These are phyloP conservation scores for Cinara cedri DNA, from an alignment of 2,888 invertebrate species.

Conservation along the genomic window DNA sequence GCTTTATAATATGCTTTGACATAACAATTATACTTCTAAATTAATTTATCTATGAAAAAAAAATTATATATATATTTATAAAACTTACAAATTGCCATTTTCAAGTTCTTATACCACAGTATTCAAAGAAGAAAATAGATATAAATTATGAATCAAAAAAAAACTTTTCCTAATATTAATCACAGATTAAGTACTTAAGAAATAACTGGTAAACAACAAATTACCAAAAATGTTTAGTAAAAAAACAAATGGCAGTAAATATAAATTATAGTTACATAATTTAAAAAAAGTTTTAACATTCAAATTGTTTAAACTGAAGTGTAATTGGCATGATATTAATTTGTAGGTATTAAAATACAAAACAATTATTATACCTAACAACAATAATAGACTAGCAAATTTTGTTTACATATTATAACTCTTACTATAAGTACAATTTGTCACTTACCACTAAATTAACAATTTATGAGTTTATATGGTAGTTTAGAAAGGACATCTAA, in stretches of 20 bases:
- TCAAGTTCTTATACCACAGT: background rate
- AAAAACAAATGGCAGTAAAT: slow-evolving; percentile 7
- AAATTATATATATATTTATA: too few species aligned
- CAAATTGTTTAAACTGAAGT: background rate
- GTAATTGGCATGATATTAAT: background rate
- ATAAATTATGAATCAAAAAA: too few species aligned
- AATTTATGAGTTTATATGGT: too few species aligned
- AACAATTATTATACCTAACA: background rate
- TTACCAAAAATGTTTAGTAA: background rate
- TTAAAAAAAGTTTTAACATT: background rate
- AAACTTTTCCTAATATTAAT: background rate
- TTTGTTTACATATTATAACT: background rate
- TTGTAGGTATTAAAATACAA: background rate
- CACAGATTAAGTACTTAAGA: background rate
- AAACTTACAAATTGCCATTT: too few species aligned
- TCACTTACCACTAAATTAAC: too few species aligned
- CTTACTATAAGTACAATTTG: too few species aligned
- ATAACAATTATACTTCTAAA: too few species aligned
- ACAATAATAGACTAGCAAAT: background rate
- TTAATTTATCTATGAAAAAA: too few species aligned
- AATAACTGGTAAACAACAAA: slow-evolving; percentile 11
- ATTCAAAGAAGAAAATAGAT: background rate
- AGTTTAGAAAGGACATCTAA: background rate
- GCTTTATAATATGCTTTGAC: too few species aligned
- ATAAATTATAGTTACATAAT: background rate